Conservation (phyloP, 2,888 invertebrate genomes). For the Zaprionus lineosus region DNA sequence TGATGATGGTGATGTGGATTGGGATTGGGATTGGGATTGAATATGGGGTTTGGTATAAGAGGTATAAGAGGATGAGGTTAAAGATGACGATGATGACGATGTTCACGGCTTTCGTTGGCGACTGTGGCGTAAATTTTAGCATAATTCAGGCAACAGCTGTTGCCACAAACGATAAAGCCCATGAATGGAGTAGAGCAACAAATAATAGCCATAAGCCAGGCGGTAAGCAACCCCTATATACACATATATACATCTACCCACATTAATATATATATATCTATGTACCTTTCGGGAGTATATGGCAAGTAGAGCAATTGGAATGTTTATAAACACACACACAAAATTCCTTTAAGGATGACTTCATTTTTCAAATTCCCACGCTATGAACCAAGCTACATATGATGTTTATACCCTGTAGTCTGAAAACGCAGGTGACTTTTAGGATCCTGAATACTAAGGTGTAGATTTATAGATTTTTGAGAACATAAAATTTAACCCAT, state of each 20-base stretch:
- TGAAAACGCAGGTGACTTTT: too few relatives aligned
- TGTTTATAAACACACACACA: slow-evolving; percentile 68
- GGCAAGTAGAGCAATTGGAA: slow-evolving; percentile 58
- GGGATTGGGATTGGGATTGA: too few relatives aligned
- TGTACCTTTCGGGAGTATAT: slow-evolving; percentile 13
- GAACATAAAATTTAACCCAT: too few relatives aligned
- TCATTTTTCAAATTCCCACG: slow-evolving; percentile 69
- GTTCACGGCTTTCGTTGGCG: slow-evolving; percentile 29
- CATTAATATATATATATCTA: not conserved
- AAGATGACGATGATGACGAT: slow-evolving; percentile 18
- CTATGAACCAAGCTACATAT: slow-evolving; percentile 1
- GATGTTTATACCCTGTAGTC: not conserved
- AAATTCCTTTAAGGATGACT: slow-evolving; percentile 62
- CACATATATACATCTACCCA: not conserved
- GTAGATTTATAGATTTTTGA: too few relatives aligned
- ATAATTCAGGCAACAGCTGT: slow-evolving; percentile 77
- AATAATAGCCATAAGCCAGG: slow-evolving; percentile 49
- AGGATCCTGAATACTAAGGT: too few relatives aligned
- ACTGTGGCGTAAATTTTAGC: slow-evolving; percentile 70
- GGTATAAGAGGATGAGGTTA: slow-evolving; percentile 2
- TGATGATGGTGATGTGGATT: slow-evolving; percentile 23
- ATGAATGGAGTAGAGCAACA: slow-evolving; percentile 67
- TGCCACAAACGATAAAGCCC: slow-evolving; percentile 77
- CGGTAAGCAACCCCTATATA: not conserved
- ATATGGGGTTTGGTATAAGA: too few relatives aligned